Base-by-base conservation (phyloP, 2,888 invertebrate genomes). In the Eupithecia tripunctaria region DNA sequence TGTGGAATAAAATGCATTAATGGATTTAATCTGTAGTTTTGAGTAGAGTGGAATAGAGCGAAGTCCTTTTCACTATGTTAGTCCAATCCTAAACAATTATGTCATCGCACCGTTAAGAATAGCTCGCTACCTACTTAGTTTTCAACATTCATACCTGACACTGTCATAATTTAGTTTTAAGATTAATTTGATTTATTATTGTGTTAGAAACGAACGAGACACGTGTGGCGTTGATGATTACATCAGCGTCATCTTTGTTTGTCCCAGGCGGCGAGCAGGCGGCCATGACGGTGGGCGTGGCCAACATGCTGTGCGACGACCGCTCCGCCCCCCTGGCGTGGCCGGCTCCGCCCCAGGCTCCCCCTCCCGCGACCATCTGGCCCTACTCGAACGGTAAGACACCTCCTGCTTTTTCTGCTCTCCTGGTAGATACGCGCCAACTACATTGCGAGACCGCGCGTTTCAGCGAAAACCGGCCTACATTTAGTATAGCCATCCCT, bases 291-390 rank as follows among this genome's bases (percentile, higher is more conserved):
- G 95, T 95, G 92, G 96, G 96, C 94, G 95, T 94, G 87, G 94
- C 96, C 81, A 93, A 96, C 87, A 93, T 96, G 87, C 95, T 96
- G 81, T 96, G 96, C 92, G 95, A 96, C 86, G 95, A 96, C 78
- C 95, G 96, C 86, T 89, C 95, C 92, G 95, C 95, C 86, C 95
- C 94, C 66, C 90, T 93, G 88, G 96, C 95, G 91, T 95, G 90
- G 92, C 94, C 91, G 83, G 95, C 95, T 80, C 94, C 90, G 85
- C 94, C 91, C 85, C 91, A 90, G 82, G 95, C 87, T 84, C 93
- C 96, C 82, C 95, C 96, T 86, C 95, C 96, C 86, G 96, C 96
- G 70, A 96, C 97, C 72, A 95, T 97, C 87, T 97, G 97, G 97
- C 97, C 97, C 93, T 97, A 97, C 95, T 97, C 97, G 82, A 95